A percentile compares a stretch with the other conserved stretches of the same genome.
Evolutionary conservation across 2,797 vertebrate genomes (phyloP).

Genomic region (Scyliorhinus canicula): DNA sequence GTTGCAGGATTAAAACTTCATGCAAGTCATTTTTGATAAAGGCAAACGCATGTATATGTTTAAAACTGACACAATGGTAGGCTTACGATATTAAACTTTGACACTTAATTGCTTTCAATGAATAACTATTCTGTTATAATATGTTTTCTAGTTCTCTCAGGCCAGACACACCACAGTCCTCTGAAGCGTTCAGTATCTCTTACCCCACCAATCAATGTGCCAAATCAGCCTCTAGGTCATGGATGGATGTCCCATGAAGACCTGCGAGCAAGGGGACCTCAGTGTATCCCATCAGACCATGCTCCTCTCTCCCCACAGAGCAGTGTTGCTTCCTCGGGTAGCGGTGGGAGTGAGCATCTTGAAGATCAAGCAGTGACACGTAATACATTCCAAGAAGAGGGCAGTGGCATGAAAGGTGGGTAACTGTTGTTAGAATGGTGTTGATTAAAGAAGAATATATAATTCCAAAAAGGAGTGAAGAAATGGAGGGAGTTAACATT

Average conservation of each 20-base stretch:
- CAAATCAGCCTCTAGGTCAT: constrained; percentile 86
- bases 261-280: constrained; percentile 79
- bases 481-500: neutral
- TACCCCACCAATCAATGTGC: constrained; percentile 93
- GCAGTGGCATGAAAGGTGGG: constrained; percentile 98
- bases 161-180: constrained; percentile 90
- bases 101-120: constrained; percentile 15
- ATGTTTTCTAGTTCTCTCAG: constrained; percentile 78
- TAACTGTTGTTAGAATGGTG: constrained; percentile 44
- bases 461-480: neutral
- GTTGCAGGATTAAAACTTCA: neutral
- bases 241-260: constrained; percentile 99
- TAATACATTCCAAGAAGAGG: constrained; percentile 94
- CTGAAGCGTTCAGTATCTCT: constrained; percentile 98
- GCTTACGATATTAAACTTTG: neutral
- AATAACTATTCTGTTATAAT: constrained; percentile 40
- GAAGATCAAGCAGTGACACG: constrained; percentile 84
- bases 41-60: neutral
- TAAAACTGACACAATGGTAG: neutral
- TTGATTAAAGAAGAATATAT: neutral
- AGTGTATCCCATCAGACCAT: constrained; percentile 80
- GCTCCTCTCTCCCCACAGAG: constrained; percentile 97
- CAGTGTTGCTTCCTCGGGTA: constrained; percentile 97
- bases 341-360: constrained; percentile 95
- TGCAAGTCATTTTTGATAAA: neutral